phyloP scores from a whole-genome alignment of 2,797 vertebrate species.

The Potorous gilbertii region DNA sequence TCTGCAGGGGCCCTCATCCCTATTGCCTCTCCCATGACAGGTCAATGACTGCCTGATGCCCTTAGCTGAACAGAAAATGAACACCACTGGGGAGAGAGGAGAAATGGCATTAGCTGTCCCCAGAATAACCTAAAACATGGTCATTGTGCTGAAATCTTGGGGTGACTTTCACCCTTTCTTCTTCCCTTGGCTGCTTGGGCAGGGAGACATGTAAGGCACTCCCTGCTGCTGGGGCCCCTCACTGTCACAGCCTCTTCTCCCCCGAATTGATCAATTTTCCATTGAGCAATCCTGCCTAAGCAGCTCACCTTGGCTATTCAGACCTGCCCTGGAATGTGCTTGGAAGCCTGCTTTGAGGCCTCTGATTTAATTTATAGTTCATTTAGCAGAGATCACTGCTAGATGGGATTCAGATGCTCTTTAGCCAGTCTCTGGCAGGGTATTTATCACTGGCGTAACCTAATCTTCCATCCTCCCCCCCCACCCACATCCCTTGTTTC shows the following conservation, averaged over 20 bases:
- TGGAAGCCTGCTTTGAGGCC: not conserved
- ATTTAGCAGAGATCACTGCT: not conserved
- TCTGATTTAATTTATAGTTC: constrained; percentile 24
- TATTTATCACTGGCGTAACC: not conserved
- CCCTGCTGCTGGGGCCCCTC: not conserved
- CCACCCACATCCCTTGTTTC: not conserved
- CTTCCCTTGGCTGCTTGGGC: not conserved
- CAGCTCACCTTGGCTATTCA: no score
- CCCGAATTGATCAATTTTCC: not conserved
- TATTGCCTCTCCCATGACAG: not conserved
- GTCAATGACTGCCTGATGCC: not conserved
- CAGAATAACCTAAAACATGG: not conserved
- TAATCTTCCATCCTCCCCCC: not conserved
- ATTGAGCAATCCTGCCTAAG: not conserved
- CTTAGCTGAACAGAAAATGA: not conserved
- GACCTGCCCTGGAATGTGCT: not conserved
- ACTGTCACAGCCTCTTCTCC: not conserved
- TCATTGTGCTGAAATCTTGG: not conserved
- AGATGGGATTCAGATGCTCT: not conserved
- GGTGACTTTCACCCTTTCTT: not conserved
- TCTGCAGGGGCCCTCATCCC: not conserved
- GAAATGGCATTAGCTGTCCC: not conserved
- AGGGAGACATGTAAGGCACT: not conserved
- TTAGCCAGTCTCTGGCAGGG: not conserved
- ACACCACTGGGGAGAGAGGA: not conserved